These are phyloP conservation scores for Redunca redunca DNA, from an alignment of 2,113 vertebrate genomes.

Conservation along the genomic window DNA sequence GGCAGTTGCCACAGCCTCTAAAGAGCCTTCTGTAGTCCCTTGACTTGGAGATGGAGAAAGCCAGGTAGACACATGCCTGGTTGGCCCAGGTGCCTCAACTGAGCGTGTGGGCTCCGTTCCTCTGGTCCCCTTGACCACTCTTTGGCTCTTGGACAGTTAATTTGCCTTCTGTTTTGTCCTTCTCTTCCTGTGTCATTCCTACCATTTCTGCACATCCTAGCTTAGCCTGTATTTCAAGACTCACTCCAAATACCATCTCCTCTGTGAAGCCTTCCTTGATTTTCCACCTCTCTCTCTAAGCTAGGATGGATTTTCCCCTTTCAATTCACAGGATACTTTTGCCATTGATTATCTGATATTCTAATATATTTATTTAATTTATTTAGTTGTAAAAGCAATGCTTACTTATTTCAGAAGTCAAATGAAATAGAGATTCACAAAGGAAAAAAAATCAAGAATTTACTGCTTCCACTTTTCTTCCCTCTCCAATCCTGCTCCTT, in stretches of 20 bases:
- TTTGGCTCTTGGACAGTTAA: background rate
- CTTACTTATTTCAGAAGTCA: background rate
- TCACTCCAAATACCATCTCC: background rate
- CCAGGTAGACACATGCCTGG: background rate
- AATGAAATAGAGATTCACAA: background rate
- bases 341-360: background rate
- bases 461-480: background rate
- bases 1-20: background rate
- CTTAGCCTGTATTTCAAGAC: background rate
- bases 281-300: no score
- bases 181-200: background rate
- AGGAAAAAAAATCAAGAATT: background rate
- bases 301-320: background rate
- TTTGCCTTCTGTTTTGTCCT: rapidly evolving
- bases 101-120: background rate
- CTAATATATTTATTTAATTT: background rate
- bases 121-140: background rate
- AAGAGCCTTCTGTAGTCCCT: background rate
- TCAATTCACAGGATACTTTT: background rate
- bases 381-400: background rate
- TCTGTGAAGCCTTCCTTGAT: background rate
- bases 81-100: background rate
- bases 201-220: background rate
- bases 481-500: background rate
- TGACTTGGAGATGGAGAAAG: background rate